Percentiles rank a stretch among this genome's conserved stretches.
phyloP scores from a whole-genome alignment of 2,888 invertebrate genomes.

The Zygaena filipendulae region DNA sequence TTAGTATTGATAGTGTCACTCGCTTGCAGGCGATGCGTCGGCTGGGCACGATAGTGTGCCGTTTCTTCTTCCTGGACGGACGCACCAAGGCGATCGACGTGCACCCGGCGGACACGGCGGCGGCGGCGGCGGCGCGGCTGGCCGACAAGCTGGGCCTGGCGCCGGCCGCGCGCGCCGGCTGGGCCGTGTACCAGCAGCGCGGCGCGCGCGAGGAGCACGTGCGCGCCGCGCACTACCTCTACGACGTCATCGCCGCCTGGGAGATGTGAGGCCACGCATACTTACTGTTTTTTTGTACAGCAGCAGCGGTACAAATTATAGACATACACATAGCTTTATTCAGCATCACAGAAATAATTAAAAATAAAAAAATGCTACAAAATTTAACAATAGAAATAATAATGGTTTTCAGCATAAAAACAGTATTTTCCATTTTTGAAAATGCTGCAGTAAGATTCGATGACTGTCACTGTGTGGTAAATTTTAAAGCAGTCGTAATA shows the following conservation, averaged over 20 bases:
- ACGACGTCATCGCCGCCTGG: constrained; percentile 95
- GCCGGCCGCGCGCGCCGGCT: constrained; percentile 80
- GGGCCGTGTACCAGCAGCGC: constrained; percentile 94
- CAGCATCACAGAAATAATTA: no score
- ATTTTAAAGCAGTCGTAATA: no score
- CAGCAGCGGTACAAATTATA: no score
- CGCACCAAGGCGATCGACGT: constrained; percentile 95
- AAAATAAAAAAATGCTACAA: no score
- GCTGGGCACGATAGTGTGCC: constrained; percentile 90
- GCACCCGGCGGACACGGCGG: constrained; percentile 93
- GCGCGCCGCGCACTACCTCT: constrained; percentile 89
- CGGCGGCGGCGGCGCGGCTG: constrained; percentile 88
- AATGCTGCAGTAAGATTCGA: no score
- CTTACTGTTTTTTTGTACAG: no score
- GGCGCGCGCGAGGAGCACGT: constrained; percentile 92
- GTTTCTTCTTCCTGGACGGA: constrained; percentile 95
- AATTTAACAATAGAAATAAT: constrained; percentile 3
- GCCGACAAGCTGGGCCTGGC: constrained; percentile 89
- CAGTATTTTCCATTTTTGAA: no score
- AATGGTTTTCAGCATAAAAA: no score
- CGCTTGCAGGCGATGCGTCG: constrained; percentile 94
- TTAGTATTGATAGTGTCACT: no score
- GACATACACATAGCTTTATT: no score
- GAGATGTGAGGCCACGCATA: constrained; percentile 88
- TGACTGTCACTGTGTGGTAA: no score